Evolutionary conservation across 2,888 invertebrate genomes (phyloP).

Genomic region (Hydropsyche betteni): DNA sequence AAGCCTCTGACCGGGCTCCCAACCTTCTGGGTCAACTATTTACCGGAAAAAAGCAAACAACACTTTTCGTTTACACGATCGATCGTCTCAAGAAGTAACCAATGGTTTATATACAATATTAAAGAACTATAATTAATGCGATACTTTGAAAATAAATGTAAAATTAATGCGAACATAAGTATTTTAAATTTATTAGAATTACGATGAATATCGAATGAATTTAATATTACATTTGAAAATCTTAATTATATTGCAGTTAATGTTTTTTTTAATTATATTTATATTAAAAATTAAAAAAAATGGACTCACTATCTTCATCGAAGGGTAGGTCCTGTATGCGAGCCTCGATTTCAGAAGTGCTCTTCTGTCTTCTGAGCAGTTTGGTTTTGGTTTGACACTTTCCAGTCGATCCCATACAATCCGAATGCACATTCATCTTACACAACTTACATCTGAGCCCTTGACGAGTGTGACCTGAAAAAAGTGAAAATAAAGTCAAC

Average conservation of each 20-base stretch:
- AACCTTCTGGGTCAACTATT: slow-evolving; percentile 64
- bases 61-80: slow-evolving; percentile 51
- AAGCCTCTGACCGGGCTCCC: slow-evolving; percentile 67
- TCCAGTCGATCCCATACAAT: slow-evolving; percentile 84
- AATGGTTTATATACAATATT: slow-evolving; percentile 50
- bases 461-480: slow-evolving; percentile 86
- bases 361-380: slow-evolving; percentile 86
- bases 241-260: background rate
- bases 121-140: too few relatives aligned
- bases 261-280: background rate
- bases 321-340: slow-evolving; percentile 71
- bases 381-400: slow-evolving; percentile 88
- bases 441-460: slow-evolving; percentile 90
- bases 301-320: slow-evolving; percentile 82
- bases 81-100: slow-evolving; percentile 53
- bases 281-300: slow-evolving; percentile 42
- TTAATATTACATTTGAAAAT: background rate
- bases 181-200: background rate
- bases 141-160: too few relatives aligned
- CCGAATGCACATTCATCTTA: slow-evolving; percentile 90
- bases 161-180: too few relatives aligned
- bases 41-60: slow-evolving; percentile 57
- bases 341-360: slow-evolving; percentile 84
- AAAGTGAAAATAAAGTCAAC: background rate
- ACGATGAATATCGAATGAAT: background rate